Evolutionary conservation across 2,888 invertebrate genomes (phyloP).

Genomic region (Rugalucina vietnamica): DNA sequence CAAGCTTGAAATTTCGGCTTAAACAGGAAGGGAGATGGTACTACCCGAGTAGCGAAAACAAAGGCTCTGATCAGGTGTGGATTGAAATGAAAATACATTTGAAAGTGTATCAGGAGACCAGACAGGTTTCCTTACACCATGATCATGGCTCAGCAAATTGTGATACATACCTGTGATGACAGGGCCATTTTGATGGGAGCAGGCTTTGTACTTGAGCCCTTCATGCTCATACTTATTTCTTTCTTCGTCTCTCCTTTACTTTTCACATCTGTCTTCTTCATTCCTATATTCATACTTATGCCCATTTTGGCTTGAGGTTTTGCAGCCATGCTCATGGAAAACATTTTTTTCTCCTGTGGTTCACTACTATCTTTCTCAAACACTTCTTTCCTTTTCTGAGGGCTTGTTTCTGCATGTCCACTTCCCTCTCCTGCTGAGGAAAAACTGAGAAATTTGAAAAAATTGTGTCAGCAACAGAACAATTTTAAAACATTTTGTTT

Average conservation of each 20-base stretch:
- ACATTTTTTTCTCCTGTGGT: constrained; percentile 43
- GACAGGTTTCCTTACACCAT: no score
- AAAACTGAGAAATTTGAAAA: constrained; percentile 65
- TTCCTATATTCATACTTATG: constrained; percentile 53
- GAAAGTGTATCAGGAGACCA: no score
- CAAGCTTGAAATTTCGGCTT: no score
- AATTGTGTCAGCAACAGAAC: constrained; percentile 9
- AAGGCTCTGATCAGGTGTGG: no score
- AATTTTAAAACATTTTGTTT: no score
- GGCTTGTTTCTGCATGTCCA: background rate
- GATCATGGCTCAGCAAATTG: background rate
- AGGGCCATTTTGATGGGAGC: constrained; percentile 66
- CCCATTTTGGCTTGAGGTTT: constrained; percentile 16
- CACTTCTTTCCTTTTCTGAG: constrained; percentile 66
- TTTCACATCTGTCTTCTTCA: background rate
- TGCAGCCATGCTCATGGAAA: constrained; percentile 38
- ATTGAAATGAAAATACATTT: no score
- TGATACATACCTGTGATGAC: constrained; percentile 52
- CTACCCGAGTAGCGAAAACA: no score
- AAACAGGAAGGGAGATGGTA: no score
- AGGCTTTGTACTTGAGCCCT: background rate
- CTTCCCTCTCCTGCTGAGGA: constrained; percentile 53
- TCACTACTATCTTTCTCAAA: constrained; percentile 21
- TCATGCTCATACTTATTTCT: background rate
- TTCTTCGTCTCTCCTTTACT: background rate